Evolutionary conservation across 2,797 vertebrate species (phyloP), one percentile per base, ranked within the genome.

Genomic region (Rhinella marina): DNA sequence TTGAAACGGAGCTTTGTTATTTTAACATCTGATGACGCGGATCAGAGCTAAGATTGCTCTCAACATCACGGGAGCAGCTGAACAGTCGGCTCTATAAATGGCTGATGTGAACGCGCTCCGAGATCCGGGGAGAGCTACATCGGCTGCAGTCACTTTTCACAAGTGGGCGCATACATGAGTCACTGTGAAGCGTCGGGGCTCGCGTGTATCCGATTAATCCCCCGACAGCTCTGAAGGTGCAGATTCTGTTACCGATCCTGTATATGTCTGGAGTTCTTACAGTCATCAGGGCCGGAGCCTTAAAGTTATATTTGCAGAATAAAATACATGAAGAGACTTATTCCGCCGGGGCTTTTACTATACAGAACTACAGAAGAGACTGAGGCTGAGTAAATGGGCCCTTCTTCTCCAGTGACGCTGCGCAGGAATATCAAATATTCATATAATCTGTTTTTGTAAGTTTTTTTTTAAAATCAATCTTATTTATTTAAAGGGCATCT

Each of bases 131-230:
- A 75, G 6, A 75, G 32, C 72, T 72, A 80, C 80, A 59, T 79
- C 80, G 72, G 87, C 61, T 78, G 56, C 87, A 84, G 66, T 59
- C 62, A 81, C 64, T 88, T 88, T 84, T 72, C 72, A 9, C 19
- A n/a, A 32, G 48, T 66, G 59, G 70, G 80, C 12, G 57, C 23
- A 32, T 13, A 41, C 52, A 14, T 84, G 73, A 83, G 81, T 88
- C 81, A 83, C 16, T 56, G 70, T 27, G 21, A 81, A 23, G 61
- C 11, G 14, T n/a, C 14, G 27, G 25, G 11, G 11, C 19, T 68
- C 0, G 13, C 21, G 2, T 27, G 29, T 19, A 7, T 62, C 29
- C 4, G 3, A 25, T 25, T 57, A 79, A 79, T 81, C 79, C 25
- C 25, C 19, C 50, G 79, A 73, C 70, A 41, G 48, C 70, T 21